Evolutionary conservation across 2,797 vertebrate species (phyloP).

Genomic region (Myotis planiceps): DNA sequence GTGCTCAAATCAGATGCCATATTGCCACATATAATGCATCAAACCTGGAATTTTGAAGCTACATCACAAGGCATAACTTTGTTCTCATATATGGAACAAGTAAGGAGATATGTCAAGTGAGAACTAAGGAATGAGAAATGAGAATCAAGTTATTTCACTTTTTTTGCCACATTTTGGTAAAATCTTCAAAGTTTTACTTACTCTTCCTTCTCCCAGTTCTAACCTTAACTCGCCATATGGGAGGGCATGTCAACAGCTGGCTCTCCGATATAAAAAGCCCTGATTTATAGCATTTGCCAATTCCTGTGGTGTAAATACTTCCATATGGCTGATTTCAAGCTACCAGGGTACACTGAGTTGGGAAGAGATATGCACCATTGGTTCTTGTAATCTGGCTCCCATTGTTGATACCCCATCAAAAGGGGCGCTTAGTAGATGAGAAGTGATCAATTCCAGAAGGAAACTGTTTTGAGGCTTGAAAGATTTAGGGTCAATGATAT

Average conservation of each 20-base stretch:
- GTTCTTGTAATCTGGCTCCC: background rate
- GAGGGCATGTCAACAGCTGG: background rate
- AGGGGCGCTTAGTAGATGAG: background rate
- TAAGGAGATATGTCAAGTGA: background rate
- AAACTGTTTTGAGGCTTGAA: background rate
- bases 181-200: background rate
- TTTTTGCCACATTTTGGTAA: background rate
- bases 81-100: background rate
- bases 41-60: background rate
- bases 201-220: background rate
- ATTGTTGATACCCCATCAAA: background rate
- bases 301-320: background rate
- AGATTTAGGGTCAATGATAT: background rate
- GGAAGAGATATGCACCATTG: background rate
- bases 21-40: background rate
- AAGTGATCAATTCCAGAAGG: background rate
- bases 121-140: constrained; percentile 1
- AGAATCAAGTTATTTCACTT: background rate
- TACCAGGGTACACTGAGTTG: background rate
- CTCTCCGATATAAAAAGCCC: background rate
- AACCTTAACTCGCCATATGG: background rate
- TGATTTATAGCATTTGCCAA: background rate
- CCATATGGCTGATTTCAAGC: background rate
- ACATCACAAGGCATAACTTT: background rate
- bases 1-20: background rate